Conservation (phyloP, 2,113 vertebrate species). For the Panthera tigris region DNA sequence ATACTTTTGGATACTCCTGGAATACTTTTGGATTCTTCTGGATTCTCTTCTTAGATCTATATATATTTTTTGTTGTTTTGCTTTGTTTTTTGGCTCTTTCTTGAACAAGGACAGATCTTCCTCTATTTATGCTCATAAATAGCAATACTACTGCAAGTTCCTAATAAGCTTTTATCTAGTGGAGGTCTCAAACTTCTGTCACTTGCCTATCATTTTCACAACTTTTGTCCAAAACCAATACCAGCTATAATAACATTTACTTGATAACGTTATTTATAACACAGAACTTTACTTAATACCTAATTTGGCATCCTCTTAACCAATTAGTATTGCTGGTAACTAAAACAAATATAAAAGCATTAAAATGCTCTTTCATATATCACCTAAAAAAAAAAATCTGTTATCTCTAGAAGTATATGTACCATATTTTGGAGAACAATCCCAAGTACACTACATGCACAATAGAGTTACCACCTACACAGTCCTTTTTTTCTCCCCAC, state of each 20-base stretch:
- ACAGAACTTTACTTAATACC: not conserved
- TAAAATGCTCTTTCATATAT: not conserved
- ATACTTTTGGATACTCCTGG: not conserved
- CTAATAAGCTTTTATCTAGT: not conserved
- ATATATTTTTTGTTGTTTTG: too few relatives aligned
- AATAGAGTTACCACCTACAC: not conserved
- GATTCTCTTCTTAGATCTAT: not conserved
- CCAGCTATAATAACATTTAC: not conserved
- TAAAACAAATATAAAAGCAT: not conserved
- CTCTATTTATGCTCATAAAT: not conserved
- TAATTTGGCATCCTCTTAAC: not conserved
- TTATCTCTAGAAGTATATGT: not conserved
- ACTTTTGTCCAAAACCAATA: not conserved
- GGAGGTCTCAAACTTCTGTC: not conserved
- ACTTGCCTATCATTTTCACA: not conserved
- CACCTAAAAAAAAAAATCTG: not conserved
- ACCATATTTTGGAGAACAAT: not conserved
- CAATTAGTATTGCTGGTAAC: not conserved
- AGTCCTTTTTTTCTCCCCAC: not conserved
- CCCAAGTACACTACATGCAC: not conserved
- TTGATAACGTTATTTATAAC: not conserved
- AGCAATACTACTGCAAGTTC: not conserved
- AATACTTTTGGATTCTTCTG: not conserved
- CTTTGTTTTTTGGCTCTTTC: not conserved
- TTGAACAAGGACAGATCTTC: not conserved